These are phyloP conservation scores for western clawed frog (Xenopus tropicalis) DNA, from an alignment of 2,113 vertebrate genomes.

Conservation along the genomic window DNA sequence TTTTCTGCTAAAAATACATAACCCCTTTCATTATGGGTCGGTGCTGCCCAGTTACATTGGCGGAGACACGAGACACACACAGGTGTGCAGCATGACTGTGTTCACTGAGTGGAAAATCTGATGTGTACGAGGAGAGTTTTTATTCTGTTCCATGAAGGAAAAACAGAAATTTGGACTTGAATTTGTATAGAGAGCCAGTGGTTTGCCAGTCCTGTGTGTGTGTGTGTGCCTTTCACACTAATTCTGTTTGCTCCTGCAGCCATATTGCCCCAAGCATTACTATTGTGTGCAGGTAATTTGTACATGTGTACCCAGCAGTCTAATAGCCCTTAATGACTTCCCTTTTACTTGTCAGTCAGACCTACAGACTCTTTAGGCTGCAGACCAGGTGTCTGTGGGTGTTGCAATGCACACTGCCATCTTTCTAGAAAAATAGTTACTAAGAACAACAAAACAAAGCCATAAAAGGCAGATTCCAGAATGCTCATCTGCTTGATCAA, in stretches of 20 bases:
- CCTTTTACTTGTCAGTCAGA: conserved; percentile 26
- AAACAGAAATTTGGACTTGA: neutral
- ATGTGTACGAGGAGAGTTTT: too few relatives aligned
- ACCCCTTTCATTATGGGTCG: too few relatives aligned
- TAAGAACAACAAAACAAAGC: neutral
- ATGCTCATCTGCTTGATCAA: neutral
- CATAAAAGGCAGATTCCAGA: neutral
- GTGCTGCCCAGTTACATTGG: too few relatives aligned
- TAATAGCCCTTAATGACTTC: conserved; percentile 23
- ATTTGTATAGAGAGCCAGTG: neutral
- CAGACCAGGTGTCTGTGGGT: conserved; percentile 25
- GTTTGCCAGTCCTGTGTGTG: neutral
- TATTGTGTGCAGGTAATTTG: conserved; percentile 22
- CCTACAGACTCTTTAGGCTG: conserved; percentile 17
- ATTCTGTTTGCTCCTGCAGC: neutral
- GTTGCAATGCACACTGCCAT: neutral
- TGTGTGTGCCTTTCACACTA: neutral
- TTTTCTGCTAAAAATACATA: too few relatives aligned
- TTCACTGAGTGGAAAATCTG: neutral
- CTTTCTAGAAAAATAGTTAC: neutral
- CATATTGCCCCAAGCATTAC: neutral
- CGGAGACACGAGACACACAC: too few relatives aligned
- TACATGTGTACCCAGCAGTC: conserved; percentile 26
- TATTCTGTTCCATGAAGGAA: too few relatives aligned
- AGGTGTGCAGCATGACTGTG: too few relatives aligned